Evolutionary conservation across 2,888 invertebrate species (phyloP), one percentile per base, ranked within the genome.

Genomic region (Teinopalpus imperialis): DNA sequence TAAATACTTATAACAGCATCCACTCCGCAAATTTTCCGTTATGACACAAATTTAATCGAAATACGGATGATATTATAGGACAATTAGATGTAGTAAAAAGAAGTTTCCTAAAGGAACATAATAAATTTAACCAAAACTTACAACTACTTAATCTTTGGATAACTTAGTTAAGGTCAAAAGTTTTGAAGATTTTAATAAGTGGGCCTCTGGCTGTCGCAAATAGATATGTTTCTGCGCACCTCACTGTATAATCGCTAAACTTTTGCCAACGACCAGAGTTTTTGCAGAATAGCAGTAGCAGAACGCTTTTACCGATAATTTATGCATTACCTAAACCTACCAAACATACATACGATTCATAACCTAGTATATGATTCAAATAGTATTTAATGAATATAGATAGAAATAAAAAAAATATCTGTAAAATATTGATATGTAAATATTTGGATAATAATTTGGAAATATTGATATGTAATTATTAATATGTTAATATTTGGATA

Each of bases 171-270:
- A n/a, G n/a, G n/a, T n/a, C n/a, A n/a, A n/a, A n/a, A n/a, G n/a
- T n/a, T n/a, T n/a, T n/a, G n/a, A 18, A 77, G 81, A 85, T 85
- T 86, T 86, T 86, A 86, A 82, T 80, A 83, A 86, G 85, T 85
- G 83, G 83, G 74, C 70, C 81, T 83, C 83, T 86, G 86, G 85
- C 85, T 88, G 87, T 86, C 87, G 77, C 68, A 69, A 71, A 64
- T 87, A 88, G 83, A 74, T 82, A 82, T 82, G 86, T 76, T 81
- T 75, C 59, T 57, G 69, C 81, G 82, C 85, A 85, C 78, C 86
- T 83, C 81, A 75, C 71, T 80, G 81, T 82, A 87, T 87, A 88
- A 88, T 87, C 85, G 81, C 78, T 80, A 73, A 88, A 88, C 83
- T 88, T 88, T 86, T 69, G 81, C 79, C 76, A 74, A 76, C 85